Base-by-base conservation (phyloP, 2,797 vertebrate species). In the Danio kyathit region DNA sequence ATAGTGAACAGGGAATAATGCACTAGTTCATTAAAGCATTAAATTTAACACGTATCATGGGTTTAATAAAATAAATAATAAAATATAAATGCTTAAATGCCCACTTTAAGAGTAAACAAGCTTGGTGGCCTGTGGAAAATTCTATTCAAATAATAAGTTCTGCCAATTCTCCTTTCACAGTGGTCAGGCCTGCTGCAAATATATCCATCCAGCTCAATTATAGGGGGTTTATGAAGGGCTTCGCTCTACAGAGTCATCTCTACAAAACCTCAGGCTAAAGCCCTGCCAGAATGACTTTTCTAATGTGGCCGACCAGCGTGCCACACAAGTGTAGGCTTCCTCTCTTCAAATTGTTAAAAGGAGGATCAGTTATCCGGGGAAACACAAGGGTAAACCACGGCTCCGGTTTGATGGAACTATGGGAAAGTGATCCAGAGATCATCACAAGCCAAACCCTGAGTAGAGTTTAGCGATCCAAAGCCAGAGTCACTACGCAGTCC, bases 401-500 rank as follows among this genome's bases (percentile, higher is more conserved):
- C 83, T 84, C 84, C 13, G 80, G 82, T 83, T 38, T 84, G 64
- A 76, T 43, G 67, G 76, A 89, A 82, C 91, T 87, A 88, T 83
- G 87, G 87, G 89, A 91, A 91, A 88, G 84, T 82, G 87, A 89
- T 83, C 83, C 84, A 81, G 76, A 82, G 86, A 91, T 85, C 77
- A 75, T 82, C 82, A n/a, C 38, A 89, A 91, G 91, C 90, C 88
- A 89, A 88, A 88, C 56, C 69, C 49, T 19, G 81, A 90, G 88
- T 63, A 81, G 70, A 73, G 21, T 81, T 5, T 41, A 61, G 66
- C 1, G 49, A 64, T 87, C 84, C 84, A 79, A 71, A 89, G 90
- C 88, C 90, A 91, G 80, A 79, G 81, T 89, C 87, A 84, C 90
- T 89, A 92, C 90, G 91, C 90, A 88, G 88, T 89, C 89, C 82